Evolutionary conservation across 2,797 vertebrate genomes (phyloP).

Genomic region (Moxostoma hubbsi): DNA sequence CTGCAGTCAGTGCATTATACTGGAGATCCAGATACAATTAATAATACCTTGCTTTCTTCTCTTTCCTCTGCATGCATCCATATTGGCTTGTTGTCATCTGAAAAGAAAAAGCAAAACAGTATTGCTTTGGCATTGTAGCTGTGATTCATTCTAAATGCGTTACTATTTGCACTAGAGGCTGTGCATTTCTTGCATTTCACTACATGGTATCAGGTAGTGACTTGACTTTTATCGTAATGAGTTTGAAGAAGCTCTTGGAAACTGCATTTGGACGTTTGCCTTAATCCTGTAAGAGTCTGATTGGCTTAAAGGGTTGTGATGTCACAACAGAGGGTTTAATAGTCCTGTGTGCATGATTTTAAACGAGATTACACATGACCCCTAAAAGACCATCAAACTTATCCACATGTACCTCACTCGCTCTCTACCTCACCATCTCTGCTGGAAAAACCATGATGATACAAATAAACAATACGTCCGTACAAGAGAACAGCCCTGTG

Average conservation of each 20-base stretch:
- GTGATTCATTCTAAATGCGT: neutral
- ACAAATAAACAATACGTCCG: no score
- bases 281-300: constrained; percentile 53
- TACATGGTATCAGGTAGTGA: no score
- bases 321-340: constrained; percentile 39
- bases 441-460: no score
- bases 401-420: neutral
- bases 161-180: neutral
- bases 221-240: constrained; percentile 47
- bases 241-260: constrained; percentile 35
- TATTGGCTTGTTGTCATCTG: constrained; percentile 92
- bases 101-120: neutral
- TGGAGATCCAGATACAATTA: no score
- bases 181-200: no score
- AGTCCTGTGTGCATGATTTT: neutral
- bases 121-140: neutral
- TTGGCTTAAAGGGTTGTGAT: constrained; percentile 51
- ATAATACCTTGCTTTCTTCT: constrained; percentile 88
- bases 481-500: no score
- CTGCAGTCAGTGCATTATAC: no score
- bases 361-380: constrained; percentile 23
- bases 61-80: constrained; percentile 94
- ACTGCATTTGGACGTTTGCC: constrained; percentile 15
- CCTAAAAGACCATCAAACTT: neutral
- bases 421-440: neutral